A percentile compares a stretch with the other conserved stretches of the same genome.
Evolutionary conservation across 1,140 invertebrate genomes (phyloP).

Genomic region (Myzus persicae): DNA sequence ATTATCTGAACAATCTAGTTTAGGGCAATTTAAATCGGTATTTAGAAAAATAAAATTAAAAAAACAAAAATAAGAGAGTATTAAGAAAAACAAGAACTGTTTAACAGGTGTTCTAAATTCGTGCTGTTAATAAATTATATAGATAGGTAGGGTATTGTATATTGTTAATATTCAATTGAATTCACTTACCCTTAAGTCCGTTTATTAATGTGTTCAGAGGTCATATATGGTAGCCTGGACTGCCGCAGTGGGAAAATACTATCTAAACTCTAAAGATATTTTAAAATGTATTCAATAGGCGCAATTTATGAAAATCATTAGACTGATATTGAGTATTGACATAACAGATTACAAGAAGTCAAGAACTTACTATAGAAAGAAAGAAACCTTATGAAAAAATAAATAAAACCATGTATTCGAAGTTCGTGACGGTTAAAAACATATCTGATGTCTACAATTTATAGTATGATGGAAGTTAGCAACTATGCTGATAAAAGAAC

Average conservation of each 20-base stretch:
- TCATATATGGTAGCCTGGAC: background rate
- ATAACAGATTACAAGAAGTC: background rate
- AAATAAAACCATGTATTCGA: background rate
- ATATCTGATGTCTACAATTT: too few species aligned
- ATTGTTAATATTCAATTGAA: background rate
- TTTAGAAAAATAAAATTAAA: background rate
- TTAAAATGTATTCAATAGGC: background rate
- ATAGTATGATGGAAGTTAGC: background rate
- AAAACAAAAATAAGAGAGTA: background rate
- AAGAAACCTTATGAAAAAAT: background rate
- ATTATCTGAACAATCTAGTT: background rate
- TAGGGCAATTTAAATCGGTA: background rate
- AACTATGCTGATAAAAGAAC: background rate
- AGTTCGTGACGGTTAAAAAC: background rate
- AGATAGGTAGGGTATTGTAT: background rate
- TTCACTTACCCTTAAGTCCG: constrained; percentile 29
- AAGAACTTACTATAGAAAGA: background rate
- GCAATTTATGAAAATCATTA: background rate
- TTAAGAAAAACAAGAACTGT: background rate
- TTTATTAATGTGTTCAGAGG: background rate
- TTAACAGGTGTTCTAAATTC: constrained; percentile 20
- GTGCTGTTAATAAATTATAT: background rate
- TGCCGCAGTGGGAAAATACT: background rate
- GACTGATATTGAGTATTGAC: background rate
- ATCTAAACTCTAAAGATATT: background rate